Conservation (phyloP, 2,888 invertebrate species). For the Boloria selene region DNA sequence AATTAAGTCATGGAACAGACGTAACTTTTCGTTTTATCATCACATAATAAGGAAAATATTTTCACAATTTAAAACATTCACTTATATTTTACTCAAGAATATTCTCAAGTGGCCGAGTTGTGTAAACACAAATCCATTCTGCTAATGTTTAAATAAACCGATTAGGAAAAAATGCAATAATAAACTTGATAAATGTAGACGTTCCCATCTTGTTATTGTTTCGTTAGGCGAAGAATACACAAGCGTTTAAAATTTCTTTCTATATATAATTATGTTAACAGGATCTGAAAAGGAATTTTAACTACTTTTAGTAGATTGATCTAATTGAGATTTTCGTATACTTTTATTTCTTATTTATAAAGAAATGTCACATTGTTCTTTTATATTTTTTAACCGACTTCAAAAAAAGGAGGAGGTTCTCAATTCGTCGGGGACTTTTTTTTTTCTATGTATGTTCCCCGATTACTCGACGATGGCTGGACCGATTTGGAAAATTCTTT, state of each 20-base stretch:
- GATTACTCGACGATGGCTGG: too few species aligned
- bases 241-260: background rate
- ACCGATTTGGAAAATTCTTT: too few species aligned
- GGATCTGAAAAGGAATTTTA: too few species aligned
- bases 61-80: background rate
- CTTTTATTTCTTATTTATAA: too few species aligned
- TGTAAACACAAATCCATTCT: conserved; percentile 61
- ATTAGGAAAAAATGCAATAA: conserved; percentile 58
- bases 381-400: too few species aligned
- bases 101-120: conserved; percentile 47
- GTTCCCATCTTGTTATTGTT: conserved; percentile 45
- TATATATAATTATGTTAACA: background rate
- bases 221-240: conserved; percentile 35
- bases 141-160: conserved; percentile 56
- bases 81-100: conserved; percentile 52
- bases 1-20: too few species aligned
- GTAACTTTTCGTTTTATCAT: background rate
- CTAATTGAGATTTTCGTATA: too few species aligned
- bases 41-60: background rate
- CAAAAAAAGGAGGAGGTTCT: too few species aligned
- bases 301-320: too few species aligned
- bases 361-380: too few species aligned
- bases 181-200: conserved; percentile 46
- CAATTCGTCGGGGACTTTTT: too few species aligned
- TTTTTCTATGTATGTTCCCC: too few species aligned